Percentiles rank a stretch among this genome's conserved stretches.
phyloP scores from a whole-genome alignment of 2,797 vertebrate genomes.

The Anguilla marmorata region DNA sequence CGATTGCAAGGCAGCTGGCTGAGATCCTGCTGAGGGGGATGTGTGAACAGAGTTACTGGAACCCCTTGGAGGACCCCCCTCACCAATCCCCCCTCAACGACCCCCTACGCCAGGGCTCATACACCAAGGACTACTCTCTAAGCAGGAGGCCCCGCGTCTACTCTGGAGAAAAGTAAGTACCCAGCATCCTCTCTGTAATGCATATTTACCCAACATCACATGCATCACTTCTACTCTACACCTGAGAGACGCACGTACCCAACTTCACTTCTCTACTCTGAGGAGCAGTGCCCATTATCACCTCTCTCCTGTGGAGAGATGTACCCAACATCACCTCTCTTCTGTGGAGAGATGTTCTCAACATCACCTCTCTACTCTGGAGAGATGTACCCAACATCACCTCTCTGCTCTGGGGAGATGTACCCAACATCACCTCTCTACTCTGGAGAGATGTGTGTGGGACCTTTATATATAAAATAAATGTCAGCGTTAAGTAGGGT shows the following conservation, averaged over 20 bases:
- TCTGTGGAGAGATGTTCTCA: neutral
- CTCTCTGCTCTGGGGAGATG: neutral
- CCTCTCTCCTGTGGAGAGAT: neutral
- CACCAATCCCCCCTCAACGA: constrained; percentile 91
- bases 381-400: neutral
- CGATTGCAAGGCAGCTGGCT: constrained; percentile 94
- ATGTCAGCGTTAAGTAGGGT: neutral
- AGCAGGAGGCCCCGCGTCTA: constrained; percentile 88
- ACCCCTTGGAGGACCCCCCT: constrained; percentile 92
- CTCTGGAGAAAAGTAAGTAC: constrained; percentile 91
- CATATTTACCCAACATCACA: neutral
- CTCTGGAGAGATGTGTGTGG: neutral
- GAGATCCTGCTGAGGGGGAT: constrained; percentile 96
- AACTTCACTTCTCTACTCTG: neutral
- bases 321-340: neutral
- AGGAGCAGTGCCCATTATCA: neutral
- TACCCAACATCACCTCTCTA: neutral
- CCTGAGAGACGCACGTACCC: neutral
- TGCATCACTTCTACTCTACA: neutral
- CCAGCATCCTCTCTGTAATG: neutral
- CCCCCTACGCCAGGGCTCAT: constrained; percentile 81
- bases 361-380: neutral
- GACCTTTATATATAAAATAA: neutral
- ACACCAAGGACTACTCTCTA: constrained; percentile 83
- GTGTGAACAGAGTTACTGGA: constrained; percentile 99